Evolutionary conservation across 2,113 vertebrate species (phyloP).

Genomic region (Arvicanthis niloticus): DNA sequence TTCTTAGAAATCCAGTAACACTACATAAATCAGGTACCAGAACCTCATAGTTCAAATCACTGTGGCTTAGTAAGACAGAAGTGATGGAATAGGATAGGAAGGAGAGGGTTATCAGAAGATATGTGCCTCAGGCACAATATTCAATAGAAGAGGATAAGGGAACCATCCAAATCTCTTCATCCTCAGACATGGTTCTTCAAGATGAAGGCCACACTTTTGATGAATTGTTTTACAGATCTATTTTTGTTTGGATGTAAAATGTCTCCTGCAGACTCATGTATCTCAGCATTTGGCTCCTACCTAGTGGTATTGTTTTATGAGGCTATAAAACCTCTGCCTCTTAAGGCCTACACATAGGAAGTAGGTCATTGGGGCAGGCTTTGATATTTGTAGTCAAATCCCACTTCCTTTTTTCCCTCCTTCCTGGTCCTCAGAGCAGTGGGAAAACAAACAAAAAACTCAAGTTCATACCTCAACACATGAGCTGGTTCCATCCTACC

Average conservation of each 20-base stretch:
- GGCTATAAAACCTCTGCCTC: background rate
- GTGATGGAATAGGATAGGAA: background rate
- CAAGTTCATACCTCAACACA: background rate
- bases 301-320: background rate
- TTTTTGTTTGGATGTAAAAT: background rate
- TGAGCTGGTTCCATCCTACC: background rate
- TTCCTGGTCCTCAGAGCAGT: background rate
- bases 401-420: background rate
- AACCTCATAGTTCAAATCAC: conserved; percentile 26
- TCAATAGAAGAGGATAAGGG: conserved; percentile 2
- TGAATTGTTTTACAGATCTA: background rate
- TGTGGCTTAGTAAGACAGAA: conserved; percentile 38
- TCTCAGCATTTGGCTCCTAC: background rate
- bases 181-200: background rate
- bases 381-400: background rate
- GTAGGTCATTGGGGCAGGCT: background rate
- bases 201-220: background rate
- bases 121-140: background rate
- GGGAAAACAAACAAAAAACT: background rate
- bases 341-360: background rate
- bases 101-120: background rate
- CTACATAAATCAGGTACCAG: conserved; percentile 32
- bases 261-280: background rate
- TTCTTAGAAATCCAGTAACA: conserved; percentile 43
- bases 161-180: conserved; percentile 50